Conservation (phyloP, 2,888 invertebrate species). For the Antheraea assamensis region DNA sequence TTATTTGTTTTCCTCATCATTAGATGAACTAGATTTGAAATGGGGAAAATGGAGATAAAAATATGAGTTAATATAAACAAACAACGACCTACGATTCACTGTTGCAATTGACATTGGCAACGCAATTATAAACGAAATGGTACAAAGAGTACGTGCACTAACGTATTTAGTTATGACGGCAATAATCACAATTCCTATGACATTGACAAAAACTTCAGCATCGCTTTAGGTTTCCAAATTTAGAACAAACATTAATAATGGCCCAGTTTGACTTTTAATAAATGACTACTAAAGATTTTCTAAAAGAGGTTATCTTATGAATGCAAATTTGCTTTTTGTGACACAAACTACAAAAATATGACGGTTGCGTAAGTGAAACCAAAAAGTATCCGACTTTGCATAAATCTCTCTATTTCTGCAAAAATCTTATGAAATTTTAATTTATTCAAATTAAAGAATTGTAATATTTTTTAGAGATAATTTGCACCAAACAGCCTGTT, state of each 20-base stretch:
- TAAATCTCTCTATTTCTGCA: too few relatives aligned
- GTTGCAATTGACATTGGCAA: constrained; percentile 11
- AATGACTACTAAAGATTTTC: background rate
- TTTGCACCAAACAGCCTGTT: too few relatives aligned
- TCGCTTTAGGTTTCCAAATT: background rate
- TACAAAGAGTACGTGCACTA: background rate
- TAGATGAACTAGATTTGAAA: background rate
- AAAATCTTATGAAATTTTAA: background rate
- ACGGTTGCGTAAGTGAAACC: too few relatives aligned
- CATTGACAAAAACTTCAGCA: background rate
- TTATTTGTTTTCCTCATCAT: background rate
- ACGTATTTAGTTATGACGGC: background rate
- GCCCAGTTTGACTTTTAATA: background rate
- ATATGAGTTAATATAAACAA: background rate
- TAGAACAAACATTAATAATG: background rate
- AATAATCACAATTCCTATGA: constrained; percentile 4
- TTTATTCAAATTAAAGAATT: background rate
- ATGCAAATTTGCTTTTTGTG: too few relatives aligned
- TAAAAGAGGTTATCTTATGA: too few relatives aligned
- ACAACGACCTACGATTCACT: background rate
- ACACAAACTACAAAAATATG: too few relatives aligned
- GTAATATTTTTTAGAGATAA: background rate
- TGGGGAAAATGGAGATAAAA: background rate
- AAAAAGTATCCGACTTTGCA: too few relatives aligned
- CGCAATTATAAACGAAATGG: constrained; percentile 31